Conservation (phyloP, 2,797 vertebrate genomes). For the Tinamus major region DNA sequence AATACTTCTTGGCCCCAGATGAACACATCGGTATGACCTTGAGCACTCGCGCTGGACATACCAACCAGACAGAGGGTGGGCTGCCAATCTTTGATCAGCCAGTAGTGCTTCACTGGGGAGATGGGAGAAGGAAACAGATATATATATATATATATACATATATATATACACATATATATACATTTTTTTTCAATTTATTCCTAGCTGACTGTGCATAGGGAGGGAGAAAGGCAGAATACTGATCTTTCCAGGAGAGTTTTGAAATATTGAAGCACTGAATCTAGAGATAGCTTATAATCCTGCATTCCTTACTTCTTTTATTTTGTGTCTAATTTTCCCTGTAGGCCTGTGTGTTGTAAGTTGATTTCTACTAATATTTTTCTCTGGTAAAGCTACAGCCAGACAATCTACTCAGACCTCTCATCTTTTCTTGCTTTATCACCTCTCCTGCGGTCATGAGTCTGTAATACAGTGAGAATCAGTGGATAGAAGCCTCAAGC, state of each 20-base stretch:
- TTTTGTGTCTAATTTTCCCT: neutral
- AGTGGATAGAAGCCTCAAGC: neutral
- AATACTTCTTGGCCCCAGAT: neutral
- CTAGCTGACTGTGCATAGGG: neutral
- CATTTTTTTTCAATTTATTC: neutral
- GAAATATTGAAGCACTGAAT: neutral
- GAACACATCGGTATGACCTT: neutral
- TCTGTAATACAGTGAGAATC: neutral
- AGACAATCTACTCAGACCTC: neutral
- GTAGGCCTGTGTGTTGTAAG: neutral
- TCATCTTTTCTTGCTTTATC: neutral
- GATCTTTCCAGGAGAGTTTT: neutral
- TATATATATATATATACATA: neutral
- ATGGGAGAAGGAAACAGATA: neutral
- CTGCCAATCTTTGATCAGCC: neutral
- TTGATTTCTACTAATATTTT: neutral
- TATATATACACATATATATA: too few relatives aligned
- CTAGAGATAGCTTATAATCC: neutral
- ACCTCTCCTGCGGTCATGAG: neutral
- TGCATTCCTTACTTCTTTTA: neutral
- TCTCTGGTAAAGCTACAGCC: neutral
- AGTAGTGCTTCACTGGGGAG: neutral
- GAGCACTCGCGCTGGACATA: neutral
- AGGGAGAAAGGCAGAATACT: neutral
- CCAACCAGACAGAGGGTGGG: neutral